phyloP scores from a whole-genome alignment of 2,888 invertebrate genomes.

The Phytoseiulus persimilis region DNA sequence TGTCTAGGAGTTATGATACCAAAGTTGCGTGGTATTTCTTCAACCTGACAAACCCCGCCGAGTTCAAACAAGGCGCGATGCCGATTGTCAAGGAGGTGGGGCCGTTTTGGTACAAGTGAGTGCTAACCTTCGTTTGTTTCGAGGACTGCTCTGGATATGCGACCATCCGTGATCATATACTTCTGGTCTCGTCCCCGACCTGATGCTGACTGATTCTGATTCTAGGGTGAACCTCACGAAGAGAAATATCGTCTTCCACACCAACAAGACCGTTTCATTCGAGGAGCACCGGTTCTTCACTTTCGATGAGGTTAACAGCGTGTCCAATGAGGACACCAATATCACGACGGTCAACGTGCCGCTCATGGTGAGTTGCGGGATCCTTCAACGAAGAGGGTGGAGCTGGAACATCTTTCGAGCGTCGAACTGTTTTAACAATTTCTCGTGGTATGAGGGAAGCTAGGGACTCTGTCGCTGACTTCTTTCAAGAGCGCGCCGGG shows the following conservation, averaged over 20 bases:
- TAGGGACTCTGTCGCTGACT: no score
- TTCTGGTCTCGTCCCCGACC: no score
- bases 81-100: slow-evolving; percentile 17
- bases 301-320: background rate
- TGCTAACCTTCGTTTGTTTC: background rate
- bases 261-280: slow-evolving; percentile 8
- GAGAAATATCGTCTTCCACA: slow-evolving; percentile 10
- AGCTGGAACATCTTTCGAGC: no score
- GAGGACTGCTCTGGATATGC: background rate
- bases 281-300: slow-evolving; percentile 23
- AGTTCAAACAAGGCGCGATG: background rate
- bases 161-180: background rate
- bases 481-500: no score
- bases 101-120: slow-evolving; percentile 31
- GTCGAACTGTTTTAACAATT: no score
- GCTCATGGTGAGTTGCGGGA: background rate
- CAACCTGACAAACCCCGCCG: background rate
- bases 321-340: background rate
- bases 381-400: background rate
- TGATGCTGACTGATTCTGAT: background rate
- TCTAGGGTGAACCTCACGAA: background rate
- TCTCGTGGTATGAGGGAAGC: no score
- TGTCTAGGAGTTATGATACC: background rate
- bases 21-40: slow-evolving; percentile 19
- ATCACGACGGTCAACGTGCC: slow-evolving; percentile 31